Conservation (phyloP, 2,797 vertebrate genomes). For the Tauraco hartlaubi region DNA sequence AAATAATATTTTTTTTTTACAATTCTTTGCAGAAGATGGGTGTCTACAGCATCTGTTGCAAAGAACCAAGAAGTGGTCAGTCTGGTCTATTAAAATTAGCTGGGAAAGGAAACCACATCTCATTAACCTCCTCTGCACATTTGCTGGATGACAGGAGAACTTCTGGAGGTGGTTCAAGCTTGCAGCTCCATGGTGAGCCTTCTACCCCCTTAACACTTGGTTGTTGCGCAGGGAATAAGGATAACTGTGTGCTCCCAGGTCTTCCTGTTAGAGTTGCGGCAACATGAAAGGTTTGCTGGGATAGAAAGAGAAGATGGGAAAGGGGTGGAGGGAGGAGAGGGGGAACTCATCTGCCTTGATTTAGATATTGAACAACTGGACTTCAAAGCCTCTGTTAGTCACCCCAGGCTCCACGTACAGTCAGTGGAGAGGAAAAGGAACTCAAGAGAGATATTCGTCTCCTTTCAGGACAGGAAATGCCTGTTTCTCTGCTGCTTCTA, state of each 20-base stretch:
- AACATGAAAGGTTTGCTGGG: not conserved
- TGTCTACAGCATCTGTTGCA: not conserved
- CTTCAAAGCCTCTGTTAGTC: slow-evolving; percentile 15
- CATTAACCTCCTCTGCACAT: not conserved
- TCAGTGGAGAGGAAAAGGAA: not conserved
- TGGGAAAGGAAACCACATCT: not conserved
- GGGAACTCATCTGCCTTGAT: not conserved
- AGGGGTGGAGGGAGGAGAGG: not conserved
- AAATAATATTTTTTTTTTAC: slow-evolving; percentile 6
- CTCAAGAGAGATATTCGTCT: not conserved
- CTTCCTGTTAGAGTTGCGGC: not conserved
- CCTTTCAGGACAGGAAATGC: slow-evolving; percentile 51
- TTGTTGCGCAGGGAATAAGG: not conserved
- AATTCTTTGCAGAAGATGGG: not conserved
- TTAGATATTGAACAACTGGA: slow-evolving; percentile 28
- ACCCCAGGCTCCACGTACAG: not conserved
- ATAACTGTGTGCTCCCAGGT: not conserved
- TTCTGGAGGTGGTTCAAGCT: not conserved
- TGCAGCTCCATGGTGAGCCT: not conserved
- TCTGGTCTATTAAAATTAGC: not conserved
- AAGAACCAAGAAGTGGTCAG: not conserved
- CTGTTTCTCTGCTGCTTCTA: not conserved
- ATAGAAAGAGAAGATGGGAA: not conserved
- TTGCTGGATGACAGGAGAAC: not conserved
- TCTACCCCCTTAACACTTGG: not conserved